Evolutionary conservation across 2,888 invertebrate species (phyloP), one percentile per base, ranked within the genome.

Genomic region (Lithophane leautieri): DNA sequence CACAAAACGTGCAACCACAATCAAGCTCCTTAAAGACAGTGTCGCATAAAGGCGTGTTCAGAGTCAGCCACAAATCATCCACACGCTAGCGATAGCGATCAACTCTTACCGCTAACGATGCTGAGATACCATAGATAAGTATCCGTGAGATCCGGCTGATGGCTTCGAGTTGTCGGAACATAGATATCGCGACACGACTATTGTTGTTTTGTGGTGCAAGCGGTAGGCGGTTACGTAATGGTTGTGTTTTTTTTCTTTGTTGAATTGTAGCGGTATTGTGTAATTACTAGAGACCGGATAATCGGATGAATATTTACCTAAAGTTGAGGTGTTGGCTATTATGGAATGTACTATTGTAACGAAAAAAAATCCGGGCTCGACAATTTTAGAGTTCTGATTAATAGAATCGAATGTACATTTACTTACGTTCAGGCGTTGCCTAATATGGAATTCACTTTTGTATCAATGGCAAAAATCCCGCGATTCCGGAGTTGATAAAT

Each of bases 31-130:
- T 77, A 69, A 62, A 68, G 34, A 73, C 52, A 72, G 25, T 78
- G 72, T 78, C 66, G 47, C 78, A 69, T 76, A 86, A 84, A 82
- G 82, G 79, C 79, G 78, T 76, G 81, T 73, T 61, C 86, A 76
- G 56, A 83, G 71, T 34, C 63, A 44, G 63, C 85, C 88, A 86
- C 89, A 87, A 89, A 89, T 89, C 89, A 89, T 89, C 85, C 80
- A 79, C 86, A 86, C 87, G 84, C 85, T 67, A 85, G 84, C 85
- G 88, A 89, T 88, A 81, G 88, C 82, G 76, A 89, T 89, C 89
- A 69, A 84, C 80, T 83, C 70, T 78, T 76, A 76, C 79, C 81
- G 71, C 88, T 88, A 89, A 89, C 88, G 86, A 89, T 84, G 78
- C 76, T 70, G 81, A 85, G 89, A 89, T 89, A 86, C 73, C 79